phyloP scores from a whole-genome alignment of 2,888 invertebrate genomes.

The Latheticus oryzae region DNA sequence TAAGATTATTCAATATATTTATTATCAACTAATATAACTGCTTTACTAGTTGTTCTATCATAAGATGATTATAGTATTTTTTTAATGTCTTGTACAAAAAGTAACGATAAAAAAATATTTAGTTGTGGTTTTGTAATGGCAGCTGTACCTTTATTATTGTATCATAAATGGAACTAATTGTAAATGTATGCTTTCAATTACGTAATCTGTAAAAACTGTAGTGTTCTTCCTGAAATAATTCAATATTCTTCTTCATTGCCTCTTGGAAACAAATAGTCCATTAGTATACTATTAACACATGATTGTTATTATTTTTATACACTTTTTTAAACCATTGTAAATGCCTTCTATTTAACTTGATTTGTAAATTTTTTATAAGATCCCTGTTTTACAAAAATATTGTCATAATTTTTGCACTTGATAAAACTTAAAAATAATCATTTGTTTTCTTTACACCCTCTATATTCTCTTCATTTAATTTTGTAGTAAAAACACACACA shows the following conservation, averaged over 20 bases:
- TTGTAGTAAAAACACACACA: too few relatives aligned
- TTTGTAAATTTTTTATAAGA: constrained; percentile 58
- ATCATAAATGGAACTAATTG: constrained; percentile 37
- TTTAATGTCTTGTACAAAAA: constrained; percentile 55
- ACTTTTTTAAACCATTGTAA: constrained; percentile 50
- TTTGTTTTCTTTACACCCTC: not conserved
- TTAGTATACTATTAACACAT: constrained; percentile 25
- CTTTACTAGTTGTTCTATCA: constrained; percentile 57
- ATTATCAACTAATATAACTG: constrained; percentile 54
- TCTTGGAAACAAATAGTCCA: constrained; percentile 32
- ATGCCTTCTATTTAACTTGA: constrained; percentile 51
- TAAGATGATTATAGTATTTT: constrained; percentile 55
- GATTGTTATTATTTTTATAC: constrained; percentile 44
- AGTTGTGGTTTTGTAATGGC: constrained; percentile 43
- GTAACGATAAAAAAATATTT: constrained; percentile 38
- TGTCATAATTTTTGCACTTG: constrained; percentile 60
- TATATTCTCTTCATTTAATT: too few relatives aligned
- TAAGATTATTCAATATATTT: constrained; percentile 60
- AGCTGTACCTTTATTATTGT: constrained; percentile 36
- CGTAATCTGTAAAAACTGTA: constrained; percentile 44
- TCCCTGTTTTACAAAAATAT: constrained; percentile 54
- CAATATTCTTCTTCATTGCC: constrained; percentile 26
- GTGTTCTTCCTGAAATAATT: constrained; percentile 35
- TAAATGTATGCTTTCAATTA: constrained; percentile 45
- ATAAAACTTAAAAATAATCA: constrained; percentile 50